These are phyloP conservation scores for Pontoporia blainvillei DNA, from an alignment of 2,113 vertebrate genomes.

Conservation along the genomic window DNA sequence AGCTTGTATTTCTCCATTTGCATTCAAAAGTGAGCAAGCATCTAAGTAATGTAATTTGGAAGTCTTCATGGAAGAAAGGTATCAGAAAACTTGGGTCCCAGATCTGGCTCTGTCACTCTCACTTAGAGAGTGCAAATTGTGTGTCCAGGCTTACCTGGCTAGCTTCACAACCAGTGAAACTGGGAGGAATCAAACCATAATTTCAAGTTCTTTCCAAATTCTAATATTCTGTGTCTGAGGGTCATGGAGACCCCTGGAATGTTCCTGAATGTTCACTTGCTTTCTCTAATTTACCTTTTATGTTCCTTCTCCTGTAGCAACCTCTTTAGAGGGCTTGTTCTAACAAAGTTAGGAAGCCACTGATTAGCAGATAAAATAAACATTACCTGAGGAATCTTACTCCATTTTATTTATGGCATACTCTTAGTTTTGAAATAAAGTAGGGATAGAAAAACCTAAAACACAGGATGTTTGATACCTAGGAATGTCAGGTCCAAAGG, in stretches of 20 bases:
- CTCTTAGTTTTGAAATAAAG: slow-evolving; percentile 6
- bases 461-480: neutral
- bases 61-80: neutral
- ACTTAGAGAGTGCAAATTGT: neutral
- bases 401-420: neutral
- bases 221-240: neutral
- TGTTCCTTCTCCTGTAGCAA: neutral
- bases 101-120: neutral
- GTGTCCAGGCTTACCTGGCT: neutral
- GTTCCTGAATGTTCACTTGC: neutral
- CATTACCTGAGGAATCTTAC: neutral
- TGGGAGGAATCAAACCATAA: neutral
- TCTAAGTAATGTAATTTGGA: neutral
- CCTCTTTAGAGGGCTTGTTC: neutral
- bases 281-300: neutral
- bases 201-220: neutral
- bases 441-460: neutral
- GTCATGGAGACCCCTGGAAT: neutral
- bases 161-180: neutral
- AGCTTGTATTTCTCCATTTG: neutral
- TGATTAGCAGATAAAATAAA: neutral
- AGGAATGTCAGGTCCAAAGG: neutral
- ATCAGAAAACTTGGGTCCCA: neutral
- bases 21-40: neutral
- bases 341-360: neutral